phyloP scores from a whole-genome alignment of 1,140 invertebrate species.

The Drosophila repleta region DNA sequence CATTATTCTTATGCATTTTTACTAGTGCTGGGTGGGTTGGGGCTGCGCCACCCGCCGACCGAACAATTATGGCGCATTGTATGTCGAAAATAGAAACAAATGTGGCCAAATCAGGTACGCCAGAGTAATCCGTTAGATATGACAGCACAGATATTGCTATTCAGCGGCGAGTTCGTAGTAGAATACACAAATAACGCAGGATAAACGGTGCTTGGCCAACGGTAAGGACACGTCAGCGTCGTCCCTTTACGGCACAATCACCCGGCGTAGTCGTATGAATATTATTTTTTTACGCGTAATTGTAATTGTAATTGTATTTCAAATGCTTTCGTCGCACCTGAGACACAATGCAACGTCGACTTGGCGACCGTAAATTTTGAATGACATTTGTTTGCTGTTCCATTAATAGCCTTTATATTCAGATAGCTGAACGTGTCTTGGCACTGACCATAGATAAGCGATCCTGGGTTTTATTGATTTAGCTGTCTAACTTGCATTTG shows the following conservation, averaged over 20 bases:
- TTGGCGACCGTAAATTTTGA: neutral
- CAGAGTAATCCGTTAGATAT: constrained; percentile 22
- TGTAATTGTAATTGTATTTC: constrained; percentile 5
- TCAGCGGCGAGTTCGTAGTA: neutral
- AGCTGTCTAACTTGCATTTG: neutral
- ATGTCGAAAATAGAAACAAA: constrained; percentile 16
- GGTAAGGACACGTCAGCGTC: constrained; percentile 49
- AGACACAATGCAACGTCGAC: neutral
- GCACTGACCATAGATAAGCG: neutral
- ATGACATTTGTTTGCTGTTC: neutral
- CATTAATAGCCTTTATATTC: neutral
- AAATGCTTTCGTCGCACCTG: neutral
- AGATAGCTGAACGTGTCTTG: neutral
- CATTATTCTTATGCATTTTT: neutral
- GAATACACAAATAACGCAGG: constrained; percentile 21
- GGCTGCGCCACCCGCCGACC: constrained; percentile 3
- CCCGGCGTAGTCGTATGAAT: constrained; percentile 2
- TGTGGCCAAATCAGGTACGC: neutral
- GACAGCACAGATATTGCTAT: constrained; percentile 3
- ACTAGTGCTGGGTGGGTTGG: neutral
- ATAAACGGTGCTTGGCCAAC: constrained; percentile 5
- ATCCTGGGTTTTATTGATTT: neutral
- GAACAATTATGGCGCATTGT: constrained; percentile 27
- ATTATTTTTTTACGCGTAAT: constrained; percentile 19
- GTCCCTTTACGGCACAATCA: constrained; percentile 3